Evolutionary conservation across 2,113 vertebrate species (phyloP).

Genomic region (Nipponia nippon): DNA sequence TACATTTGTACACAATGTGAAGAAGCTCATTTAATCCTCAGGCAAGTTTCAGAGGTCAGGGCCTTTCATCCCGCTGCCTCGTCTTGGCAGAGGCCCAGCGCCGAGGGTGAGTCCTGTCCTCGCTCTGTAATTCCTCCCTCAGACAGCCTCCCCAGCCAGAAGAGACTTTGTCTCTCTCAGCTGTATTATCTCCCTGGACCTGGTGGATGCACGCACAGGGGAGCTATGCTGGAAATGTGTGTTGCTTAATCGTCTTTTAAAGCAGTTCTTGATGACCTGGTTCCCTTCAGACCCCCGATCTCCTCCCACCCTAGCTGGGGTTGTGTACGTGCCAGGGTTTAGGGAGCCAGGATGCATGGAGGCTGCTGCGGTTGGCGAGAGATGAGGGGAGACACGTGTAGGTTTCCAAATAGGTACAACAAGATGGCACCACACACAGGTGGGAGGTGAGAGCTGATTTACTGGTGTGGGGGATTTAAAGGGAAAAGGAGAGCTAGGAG

Average conservation of each 20-base stretch:
- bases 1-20: background rate
- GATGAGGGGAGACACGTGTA: background rate
- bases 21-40: conserved; percentile 27
- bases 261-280: rapidly evolving
- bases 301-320: rapidly evolving
- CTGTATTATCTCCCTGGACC: background rate
- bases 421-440: rapidly evolving
- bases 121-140: background rate
- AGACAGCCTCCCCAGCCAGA: background rate
- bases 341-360: rapidly evolving
- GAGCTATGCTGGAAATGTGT: background rate
- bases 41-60: conserved; percentile 23
- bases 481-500: background rate
- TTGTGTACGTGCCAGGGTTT: rapidly evolving
- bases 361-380: background rate
- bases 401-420: background rate
- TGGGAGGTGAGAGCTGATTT: background rate
- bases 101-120: background rate
- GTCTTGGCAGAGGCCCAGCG: background rate
- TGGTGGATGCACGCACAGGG: background rate
- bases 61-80: background rate
- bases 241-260: background rate
- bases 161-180: background rate
- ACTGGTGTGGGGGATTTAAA: background rate
- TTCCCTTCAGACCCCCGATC: background rate